Evolutionary conservation across 2,113 vertebrate genomes (phyloP), one percentile per base, ranked within the genome.

Genomic region (Carassius carassius): DNA sequence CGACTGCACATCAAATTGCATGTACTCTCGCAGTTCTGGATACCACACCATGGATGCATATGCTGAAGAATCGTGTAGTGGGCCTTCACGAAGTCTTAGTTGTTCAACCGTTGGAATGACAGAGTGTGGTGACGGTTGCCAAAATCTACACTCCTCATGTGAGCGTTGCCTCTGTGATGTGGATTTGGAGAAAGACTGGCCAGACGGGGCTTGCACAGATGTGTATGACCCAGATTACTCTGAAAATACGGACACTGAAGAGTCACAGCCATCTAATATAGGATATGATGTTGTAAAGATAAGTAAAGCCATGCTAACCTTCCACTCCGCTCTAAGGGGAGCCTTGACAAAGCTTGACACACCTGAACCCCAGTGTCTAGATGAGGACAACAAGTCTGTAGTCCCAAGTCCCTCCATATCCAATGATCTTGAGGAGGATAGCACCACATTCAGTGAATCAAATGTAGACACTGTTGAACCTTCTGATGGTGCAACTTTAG

Each of bases 291-390:
- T 93, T 9, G 94, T 94, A 54, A 96, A 95, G 82, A 94, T 98
- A 49, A 95, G 95, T 67, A 95, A 95, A 88, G 96, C 96, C 35
- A 95, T 98, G 86, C 44, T 96, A 37, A 95, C 95, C 37, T 97
- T 98, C 78, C 92, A 94, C 67, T 97, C 95, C 1, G 95, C 96
- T 85, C 91, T 98, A 51, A 96, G 95, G 83, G 95, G 96, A 12
- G 97, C 96, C 35, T 95, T 98, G 90, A 95, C 95, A 89, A 97
- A 96, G 81, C 87, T 96, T 83, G 97, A 98, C 6, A 86, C 32
- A 11, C 73, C 90, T 6, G 87, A 86, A 67, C 47, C 76, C 41
- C 89, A 92, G 25, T 79, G 21, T 88, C 65, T 74, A 32, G 84
- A 89, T 62, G 89, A 86, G n/a, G 44, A 69, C 82, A 80, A 25